Base-by-base conservation (phyloP, 1,140 invertebrate species). In the Lethocerus indicus region DNA sequence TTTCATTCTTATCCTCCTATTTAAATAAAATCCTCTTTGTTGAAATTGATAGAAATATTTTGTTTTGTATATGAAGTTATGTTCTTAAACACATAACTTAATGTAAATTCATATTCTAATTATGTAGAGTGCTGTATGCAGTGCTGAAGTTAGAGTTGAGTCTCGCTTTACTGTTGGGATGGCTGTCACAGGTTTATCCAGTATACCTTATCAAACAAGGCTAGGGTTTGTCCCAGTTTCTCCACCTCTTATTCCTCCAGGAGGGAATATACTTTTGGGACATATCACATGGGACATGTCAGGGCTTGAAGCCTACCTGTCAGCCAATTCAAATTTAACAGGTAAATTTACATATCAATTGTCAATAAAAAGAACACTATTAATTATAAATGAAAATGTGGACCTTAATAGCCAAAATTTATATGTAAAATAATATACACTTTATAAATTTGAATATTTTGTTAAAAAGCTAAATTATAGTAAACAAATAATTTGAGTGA, bases 101-200 rank as follows among this genome's bases (percentile, higher is more conserved):
- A n/a, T n/a, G n/a, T n/a, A n/a, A n/a, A n/a, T n/a, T n/a, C n/a
- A n/a, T n/a, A n/a, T n/a, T n/a, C n/a, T n/a, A n/a, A n/a, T n/a
- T n/a, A n/a, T 74, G 32, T 60, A 87, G 83, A 84, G 83, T 16
- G 84, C 80, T 62, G 71, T 83, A 39, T 86, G 83, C 58, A 70
- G 73, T 36, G 74, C 81, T 56, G 73, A 78, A 51, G 59, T 89
- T 7, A 73, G 74, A 57, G 74, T 87, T 21, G 72, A 81, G 47
- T 87, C 81, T 49, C 78, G 76, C 5, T 87, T 87, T 63, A 67
- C 71, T 28, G 73, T 78, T 54, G 67, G 75, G 24, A 84, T 87
- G 76, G 71, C 75, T 41, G 71, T 82, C 12, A 69, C 64, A 23
- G 61, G 61, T 25, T 58, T 75, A 9, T 60, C 63, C 28, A 60